Conservation (phyloP, 2,113 vertebrate species). For the Mellivora capensis region DNA sequence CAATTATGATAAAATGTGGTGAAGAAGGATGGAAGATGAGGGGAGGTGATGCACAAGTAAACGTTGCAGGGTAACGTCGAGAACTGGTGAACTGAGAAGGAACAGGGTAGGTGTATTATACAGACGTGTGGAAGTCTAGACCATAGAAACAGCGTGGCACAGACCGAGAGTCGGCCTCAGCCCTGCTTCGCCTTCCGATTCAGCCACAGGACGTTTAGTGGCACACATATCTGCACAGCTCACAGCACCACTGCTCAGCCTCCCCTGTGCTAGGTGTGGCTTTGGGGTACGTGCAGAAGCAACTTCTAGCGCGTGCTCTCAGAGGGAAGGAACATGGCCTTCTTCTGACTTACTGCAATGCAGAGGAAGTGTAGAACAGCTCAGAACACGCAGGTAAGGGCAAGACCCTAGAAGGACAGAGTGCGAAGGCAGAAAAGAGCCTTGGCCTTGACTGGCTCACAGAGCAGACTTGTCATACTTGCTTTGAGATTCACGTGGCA, state of each 20-base stretch:
- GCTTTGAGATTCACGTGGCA: not conserved
- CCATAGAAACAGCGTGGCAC: not conserved
- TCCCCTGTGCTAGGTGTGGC: not conserved
- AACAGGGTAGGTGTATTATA: not conserved
- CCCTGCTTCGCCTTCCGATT: not conserved
- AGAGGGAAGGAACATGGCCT: not conserved
- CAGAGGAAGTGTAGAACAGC: not conserved
- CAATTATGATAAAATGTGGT: no score
- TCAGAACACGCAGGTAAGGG: not conserved
- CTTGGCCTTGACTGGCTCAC: no score
- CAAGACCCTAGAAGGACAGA: no score
- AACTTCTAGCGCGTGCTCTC: not conserved
- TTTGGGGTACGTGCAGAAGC: rapidly evolving
- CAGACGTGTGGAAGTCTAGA: rapidly evolving
- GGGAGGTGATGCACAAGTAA: no score
- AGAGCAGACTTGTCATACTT: not conserved
- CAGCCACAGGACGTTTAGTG: not conserved
- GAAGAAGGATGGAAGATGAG: not conserved
- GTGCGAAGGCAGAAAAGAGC: not conserved
- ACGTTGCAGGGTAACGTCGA: not conserved
- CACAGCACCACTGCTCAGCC: not conserved
- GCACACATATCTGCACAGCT: not conserved
- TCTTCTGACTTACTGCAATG: rapidly evolving
- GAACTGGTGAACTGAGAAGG: not conserved
- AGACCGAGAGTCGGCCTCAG: not conserved